Conservation (phyloP, 1,140 invertebrate species). For the Condylostylus longicornis region DNA sequence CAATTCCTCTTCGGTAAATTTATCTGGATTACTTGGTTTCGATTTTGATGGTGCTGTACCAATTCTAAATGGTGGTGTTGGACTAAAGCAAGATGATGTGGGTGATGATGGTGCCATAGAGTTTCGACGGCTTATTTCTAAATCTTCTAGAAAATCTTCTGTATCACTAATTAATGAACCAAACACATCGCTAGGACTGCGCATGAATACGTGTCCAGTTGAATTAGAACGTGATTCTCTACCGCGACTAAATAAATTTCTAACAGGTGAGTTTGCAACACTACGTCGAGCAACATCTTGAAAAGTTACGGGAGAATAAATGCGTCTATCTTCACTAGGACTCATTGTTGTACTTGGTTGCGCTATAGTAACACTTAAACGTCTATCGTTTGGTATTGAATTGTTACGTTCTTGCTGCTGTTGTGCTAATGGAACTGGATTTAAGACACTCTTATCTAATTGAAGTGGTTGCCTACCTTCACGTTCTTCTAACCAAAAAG, state of each 20-base stretch:
- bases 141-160: conserved; percentile 38
- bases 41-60: conserved; percentile 27
- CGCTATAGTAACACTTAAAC: conserved; percentile 25
- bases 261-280: conserved; percentile 54
- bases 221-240: conserved; percentile 43
- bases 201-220: conserved; percentile 37
- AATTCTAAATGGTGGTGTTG: conserved; percentile 24
- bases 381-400: conserved; percentile 11
- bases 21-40: conserved; percentile 20
- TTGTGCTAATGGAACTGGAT: conserved; percentile 13
- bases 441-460: conserved; percentile 17
- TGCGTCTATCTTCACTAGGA: conserved; percentile 39
- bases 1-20: conserved; percentile 27
- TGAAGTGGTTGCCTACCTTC: conserved; percentile 41
- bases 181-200: conserved; percentile 35
- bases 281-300: conserved; percentile 63
- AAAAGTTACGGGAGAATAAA: conserved; percentile 72
- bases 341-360: conserved; percentile 18
- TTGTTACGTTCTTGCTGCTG: not conserved
- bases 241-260: conserved; percentile 23
- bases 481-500: conserved; percentile 70
- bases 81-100: conserved; percentile 19
- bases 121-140: conserved; percentile 29
- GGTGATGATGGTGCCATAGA: conserved; percentile 9
- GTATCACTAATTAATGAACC: conserved; percentile 39